Evolutionary conservation across 2,797 vertebrate species (phyloP), one percentile per base, ranked within the genome.

Genomic region (Synanceia verrucosa): DNA sequence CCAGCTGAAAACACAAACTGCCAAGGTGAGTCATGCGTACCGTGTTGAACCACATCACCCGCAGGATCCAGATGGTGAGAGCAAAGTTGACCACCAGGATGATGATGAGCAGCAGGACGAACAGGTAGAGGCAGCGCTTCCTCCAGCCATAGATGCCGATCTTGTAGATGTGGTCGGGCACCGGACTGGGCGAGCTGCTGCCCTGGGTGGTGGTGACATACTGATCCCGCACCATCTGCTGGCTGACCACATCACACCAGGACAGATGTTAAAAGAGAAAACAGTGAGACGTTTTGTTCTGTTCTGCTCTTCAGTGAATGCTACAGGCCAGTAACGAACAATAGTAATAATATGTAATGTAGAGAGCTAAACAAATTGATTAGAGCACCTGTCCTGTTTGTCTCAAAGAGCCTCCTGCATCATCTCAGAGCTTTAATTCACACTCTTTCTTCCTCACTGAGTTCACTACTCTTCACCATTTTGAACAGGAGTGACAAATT

Each of bases 101-200:
- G 91, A 96, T 85, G 69, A 98, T 93, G 73, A 99, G 93, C 76
- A 99, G 94, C 41, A 99, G 94, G 58, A 98, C 94, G 55, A 99
- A 96, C 13, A 98, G 88, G 91, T 98, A 99, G 72, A 99, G 97
- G 84, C 96, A 98, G 47, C 97, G 96, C 81, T 99, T 99, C 87
- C 97, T 95, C 97, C 97, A 99, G 85, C 97, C 97, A 2, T 98
- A 99, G 90, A 99, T 98, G 86, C 97, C 97, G 10, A 99, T 95
- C 84, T 94, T 97, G 93, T 97, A 96, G 90, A 96, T 56, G 44
- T 90, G 82, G 23, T 95, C 94, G 21, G 94, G 91, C 74, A 79
- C 73, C 7, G 75, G 55, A 36, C 78, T 39, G 73, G 95, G 92
- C 69, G 91, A 43, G 64, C 85, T 89, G 31, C 94, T 92, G 86